Base-by-base conservation (phyloP, 2,113 vertebrate genomes). In the Alethe castanea region DNA sequence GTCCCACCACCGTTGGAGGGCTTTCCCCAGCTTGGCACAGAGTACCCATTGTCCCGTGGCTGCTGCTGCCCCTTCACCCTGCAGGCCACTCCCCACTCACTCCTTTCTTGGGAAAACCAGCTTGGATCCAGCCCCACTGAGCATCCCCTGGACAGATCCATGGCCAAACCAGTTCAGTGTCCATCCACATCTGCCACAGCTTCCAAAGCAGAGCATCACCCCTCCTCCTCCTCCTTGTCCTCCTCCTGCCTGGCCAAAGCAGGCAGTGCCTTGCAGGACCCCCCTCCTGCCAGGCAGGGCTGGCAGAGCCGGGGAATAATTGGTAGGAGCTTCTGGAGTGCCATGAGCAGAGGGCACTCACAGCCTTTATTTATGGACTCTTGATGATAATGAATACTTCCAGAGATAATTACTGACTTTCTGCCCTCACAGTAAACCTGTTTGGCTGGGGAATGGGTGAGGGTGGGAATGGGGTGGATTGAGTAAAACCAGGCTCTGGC, bases 301-400 rank as follows among this genome's bases (percentile, higher is more conserved):
- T 81, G 81, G 77, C 61, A 18, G 12, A 71, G 77, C 17, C 45
- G 84, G 83, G 81, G 36, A 95, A 72, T 97, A 94, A 96, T 94
- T 91, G 83, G 77, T 74, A 33, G 83, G 53, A 95, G 88, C 72
- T 91, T 86, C 73, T 94, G 73, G 74, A 94, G 85, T 74, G 89
- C 90, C 70, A 48, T 1, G 83, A 95, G 38, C 20, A 40, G 92
- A 95, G 92, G 91, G 81, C 93, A 79, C 94, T 92, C 31, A 5
- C 31, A 64, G 89, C 69, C 69, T 92, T 87, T 89, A 91, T 96
- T 97, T 94, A 74, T 91, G 60, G 91, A 91, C 92, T 94, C 86
- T 94, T 24, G 56, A 86, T 13, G 79, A 25, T 90, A 92, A 89
- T 95, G 72, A 96, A 84, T 36, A 44, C 80, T 94, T 94, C 44